phyloP scores from a whole-genome alignment of 2,888 invertebrate species.

The Dolichomitus sp. region DNA sequence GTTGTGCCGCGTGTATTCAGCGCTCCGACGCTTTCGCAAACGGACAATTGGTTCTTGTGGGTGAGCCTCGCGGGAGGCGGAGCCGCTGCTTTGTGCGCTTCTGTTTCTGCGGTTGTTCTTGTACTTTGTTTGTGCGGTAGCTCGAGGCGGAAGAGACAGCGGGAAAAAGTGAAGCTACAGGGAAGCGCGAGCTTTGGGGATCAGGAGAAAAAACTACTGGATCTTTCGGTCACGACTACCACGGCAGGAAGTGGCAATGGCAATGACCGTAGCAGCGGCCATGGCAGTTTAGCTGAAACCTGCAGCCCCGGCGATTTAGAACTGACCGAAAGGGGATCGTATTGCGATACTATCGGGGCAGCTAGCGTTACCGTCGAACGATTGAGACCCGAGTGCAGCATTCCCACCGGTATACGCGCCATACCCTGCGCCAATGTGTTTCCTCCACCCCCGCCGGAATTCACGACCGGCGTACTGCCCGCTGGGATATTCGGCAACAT shows the following conservation, averaged over 20 bases:
- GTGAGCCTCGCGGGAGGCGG: constrained; percentile 91
- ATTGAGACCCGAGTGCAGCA: constrained; percentile 73
- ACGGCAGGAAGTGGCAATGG: constrained; percentile 87
- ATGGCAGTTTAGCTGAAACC: constrained; percentile 78
- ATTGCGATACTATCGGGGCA: constrained; percentile 83
- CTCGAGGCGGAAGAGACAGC: constrained; percentile 86
- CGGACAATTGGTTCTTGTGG: constrained; percentile 92
- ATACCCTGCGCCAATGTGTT: constrained; percentile 86
- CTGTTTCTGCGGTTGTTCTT: constrained; percentile 89
- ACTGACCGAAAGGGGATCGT: constrained; percentile 78
- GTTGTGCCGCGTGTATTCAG: constrained; percentile 91
- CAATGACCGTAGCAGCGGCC: constrained; percentile 78
- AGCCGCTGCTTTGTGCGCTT: constrained; percentile 89
- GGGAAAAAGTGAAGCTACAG: constrained; percentile 91
- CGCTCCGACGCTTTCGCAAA: constrained; percentile 92
- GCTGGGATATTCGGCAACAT: constrained; percentile 91
- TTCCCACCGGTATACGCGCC: constrained; percentile 80
- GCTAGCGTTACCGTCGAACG: constrained; percentile 86
- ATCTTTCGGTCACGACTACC: constrained; percentile 92
- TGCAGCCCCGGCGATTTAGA: constrained; percentile 82
- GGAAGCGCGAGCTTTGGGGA: constrained; percentile 94
- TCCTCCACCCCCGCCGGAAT: constrained; percentile 86
- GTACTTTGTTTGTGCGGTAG: constrained; percentile 87
- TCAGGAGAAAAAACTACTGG: constrained; percentile 95
- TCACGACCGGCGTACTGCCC: constrained; percentile 86